Evolutionary conservation across 2,113 vertebrate genomes (phyloP), one percentile per base, ranked within the genome.

Genomic region (Carassius carassius): DNA sequence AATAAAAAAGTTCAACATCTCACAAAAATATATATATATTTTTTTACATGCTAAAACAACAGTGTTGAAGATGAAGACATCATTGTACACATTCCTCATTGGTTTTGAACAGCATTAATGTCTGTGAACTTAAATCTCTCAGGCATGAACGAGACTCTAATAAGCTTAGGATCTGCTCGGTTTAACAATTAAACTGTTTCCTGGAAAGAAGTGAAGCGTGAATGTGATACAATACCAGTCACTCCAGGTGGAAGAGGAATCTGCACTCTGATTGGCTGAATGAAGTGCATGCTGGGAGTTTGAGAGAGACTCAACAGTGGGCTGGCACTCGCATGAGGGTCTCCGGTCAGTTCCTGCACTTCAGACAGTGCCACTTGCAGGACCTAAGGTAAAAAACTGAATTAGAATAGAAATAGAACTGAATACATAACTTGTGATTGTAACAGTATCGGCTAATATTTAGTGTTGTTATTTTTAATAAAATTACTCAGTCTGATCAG

Each of bases 251-350:
- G 98, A 83, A 99, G 92, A 0, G 98, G 97, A 44, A 99, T 91
- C 92, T 99, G 98, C 88, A 99, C 95, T 80, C 92, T 97, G 80
- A 99, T 91, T 3, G 97, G 96, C 32, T 87, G 94, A 32, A 99
- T 95, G 91, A 99, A 99, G 87, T 94, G 73, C 25, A 81, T 86
- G 1, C 69, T 91, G 69, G 92, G 94, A 62, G 90, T 95, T 93
- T 99, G 97, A 7, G 96, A 95, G 76, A 99, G 96, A 88, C 92
- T 96, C 78, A 99, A 93, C 23, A 99, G 89, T 23, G 97, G 95
- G 80, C 97, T 96, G 44, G 93, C 93, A 0, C 91, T 92, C 2
- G 94, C 94, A 44, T 88, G 93, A 1, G 91, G 80, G 65, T 94
- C 93, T 2, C 87, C 93, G 0, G 91, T 93, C 73, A 98, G 88